A percentile compares a stretch with the other conserved stretches of the same genome.
These are phyloP conservation scores for Cryptops parisi DNA, from an alignment of 2,888 invertebrate genomes.

Conservation along the genomic window DNA sequence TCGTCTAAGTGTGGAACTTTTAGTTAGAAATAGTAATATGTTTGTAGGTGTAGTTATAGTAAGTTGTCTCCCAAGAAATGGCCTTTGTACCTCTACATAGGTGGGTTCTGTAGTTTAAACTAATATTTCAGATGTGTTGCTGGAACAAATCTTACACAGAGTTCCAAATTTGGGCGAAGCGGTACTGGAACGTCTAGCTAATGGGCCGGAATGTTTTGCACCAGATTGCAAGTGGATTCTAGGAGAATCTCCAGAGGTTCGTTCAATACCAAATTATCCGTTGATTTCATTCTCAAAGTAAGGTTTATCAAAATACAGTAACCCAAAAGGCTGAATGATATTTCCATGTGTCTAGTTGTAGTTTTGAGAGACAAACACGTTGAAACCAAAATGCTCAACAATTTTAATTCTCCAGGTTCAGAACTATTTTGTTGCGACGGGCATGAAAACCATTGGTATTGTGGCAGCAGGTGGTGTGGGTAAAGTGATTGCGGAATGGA, in stretches of 20 bases:
- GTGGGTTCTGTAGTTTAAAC: neutral
- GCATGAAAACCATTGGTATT: slow-evolving; percentile 93
- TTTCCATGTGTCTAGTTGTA: too few species aligned
- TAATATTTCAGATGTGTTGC: slow-evolving; percentile 45
- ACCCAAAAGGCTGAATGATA: too few species aligned
- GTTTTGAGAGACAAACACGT: too few species aligned
- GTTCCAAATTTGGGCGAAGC: slow-evolving; percentile 64
- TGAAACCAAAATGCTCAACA: too few species aligned
- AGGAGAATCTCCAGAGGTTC: slow-evolving; percentile 87
- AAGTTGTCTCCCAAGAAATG: too few species aligned
- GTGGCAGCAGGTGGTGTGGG: slow-evolving; percentile 93
- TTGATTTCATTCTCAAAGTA: too few species aligned
- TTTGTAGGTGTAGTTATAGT: too few species aligned
- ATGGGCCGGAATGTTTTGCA: slow-evolving; percentile 87
- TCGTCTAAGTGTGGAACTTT: too few species aligned
- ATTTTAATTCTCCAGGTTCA: slow-evolving; percentile 42
- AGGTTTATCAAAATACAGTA: too few species aligned
- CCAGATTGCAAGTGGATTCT: slow-evolving; percentile 94
- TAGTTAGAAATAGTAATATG: too few species aligned
- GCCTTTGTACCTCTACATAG: too few species aligned
- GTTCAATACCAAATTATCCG: too few species aligned
- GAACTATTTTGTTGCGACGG: slow-evolving; percentile 84
- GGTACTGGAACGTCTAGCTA: slow-evolving; percentile 61
- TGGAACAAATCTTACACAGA: slow-evolving; percentile 69
- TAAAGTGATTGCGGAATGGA: slow-evolving; percentile 70